Conservation (phyloP, 2,888 invertebrate species). For the Alsophila aescularia region DNA sequence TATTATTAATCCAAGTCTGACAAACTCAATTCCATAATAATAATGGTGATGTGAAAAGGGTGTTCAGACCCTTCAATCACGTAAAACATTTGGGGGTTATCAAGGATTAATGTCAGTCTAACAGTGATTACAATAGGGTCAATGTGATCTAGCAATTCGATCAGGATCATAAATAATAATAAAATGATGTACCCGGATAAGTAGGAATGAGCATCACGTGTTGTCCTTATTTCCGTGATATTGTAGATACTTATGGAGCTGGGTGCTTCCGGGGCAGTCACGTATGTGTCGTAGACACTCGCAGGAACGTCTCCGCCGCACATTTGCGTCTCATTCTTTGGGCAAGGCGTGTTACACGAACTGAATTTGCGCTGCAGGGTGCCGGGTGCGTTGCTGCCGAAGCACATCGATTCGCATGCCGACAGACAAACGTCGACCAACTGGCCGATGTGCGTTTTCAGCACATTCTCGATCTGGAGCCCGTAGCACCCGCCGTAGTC, state of each 20-base stretch:
- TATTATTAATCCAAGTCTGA: too few relatives aligned
- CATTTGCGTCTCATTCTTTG: conserved; percentile 83
- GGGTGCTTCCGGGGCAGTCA: conserved; percentile 88
- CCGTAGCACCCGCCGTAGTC: conserved; percentile 75
- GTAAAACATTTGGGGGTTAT: too few relatives aligned
- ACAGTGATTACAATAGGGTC: too few relatives aligned
- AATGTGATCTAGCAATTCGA: too few relatives aligned
- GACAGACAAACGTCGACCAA: conserved; percentile 76
- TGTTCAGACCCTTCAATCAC: too few relatives aligned
- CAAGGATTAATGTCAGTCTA: too few relatives aligned
- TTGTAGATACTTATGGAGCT: conserved; percentile 83
- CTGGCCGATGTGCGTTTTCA: conserved; percentile 77
- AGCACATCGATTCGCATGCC: conserved; percentile 76
- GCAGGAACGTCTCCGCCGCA: conserved; percentile 89
- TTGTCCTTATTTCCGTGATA: conserved; percentile 86
- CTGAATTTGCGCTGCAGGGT: conserved; percentile 54
- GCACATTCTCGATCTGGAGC: conserved; percentile 59
- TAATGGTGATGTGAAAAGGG: too few relatives aligned
- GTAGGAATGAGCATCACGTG: conserved; percentile 80
- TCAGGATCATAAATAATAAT: too few relatives aligned
- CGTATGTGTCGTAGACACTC: conserved; percentile 88
- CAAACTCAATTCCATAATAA: too few relatives aligned
- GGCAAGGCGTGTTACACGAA: conserved; percentile 84
- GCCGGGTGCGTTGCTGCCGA: conserved; percentile 73
- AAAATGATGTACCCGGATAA: conserved; percentile 85